Conservation (phyloP, 1,140 invertebrate species). For the Probaryconus sp. region DNA sequence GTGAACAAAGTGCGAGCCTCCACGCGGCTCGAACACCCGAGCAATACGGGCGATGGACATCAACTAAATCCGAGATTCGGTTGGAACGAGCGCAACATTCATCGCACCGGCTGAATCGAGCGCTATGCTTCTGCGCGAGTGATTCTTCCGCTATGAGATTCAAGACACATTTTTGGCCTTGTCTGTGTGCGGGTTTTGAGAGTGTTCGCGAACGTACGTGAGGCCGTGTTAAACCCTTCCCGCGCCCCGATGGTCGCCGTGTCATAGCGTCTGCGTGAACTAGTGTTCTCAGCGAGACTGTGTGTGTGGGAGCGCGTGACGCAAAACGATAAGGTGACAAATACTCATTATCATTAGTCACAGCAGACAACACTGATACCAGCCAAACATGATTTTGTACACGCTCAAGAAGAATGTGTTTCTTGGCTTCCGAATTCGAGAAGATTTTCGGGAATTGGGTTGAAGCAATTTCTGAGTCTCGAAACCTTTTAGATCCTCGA, state of each 20-base stretch:
- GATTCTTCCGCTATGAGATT: conserved; percentile 31
- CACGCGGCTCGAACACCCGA: conserved; percentile 26
- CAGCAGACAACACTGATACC: too few species aligned
- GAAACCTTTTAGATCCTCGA: too few species aligned
- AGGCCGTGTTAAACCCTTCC: background rate
- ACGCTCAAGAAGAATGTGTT: too few species aligned
- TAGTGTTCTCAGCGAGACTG: background rate
- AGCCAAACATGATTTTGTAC: background rate
- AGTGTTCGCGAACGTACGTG: conserved; percentile 6
- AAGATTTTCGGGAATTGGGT: too few species aligned
- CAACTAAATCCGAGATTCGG: conserved; percentile 66
- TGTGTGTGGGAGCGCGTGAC: conserved; percentile 14
- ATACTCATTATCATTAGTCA: conserved; percentile 15
- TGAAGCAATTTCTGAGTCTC: too few species aligned
- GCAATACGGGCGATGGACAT: conserved; percentile 51
- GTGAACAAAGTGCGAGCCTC: background rate
- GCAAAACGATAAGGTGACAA: conserved; percentile 29
- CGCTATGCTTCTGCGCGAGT: conserved; percentile 60
- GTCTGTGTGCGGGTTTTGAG: too few species aligned
- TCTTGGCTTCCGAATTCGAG: too few species aligned
- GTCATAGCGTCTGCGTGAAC: conserved; percentile 30
- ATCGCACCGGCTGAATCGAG: conserved; percentile 51
- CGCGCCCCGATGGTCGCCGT: conserved; percentile 5
- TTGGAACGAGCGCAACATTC: conserved; percentile 40
- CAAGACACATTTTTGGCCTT: conserved; percentile 43